Evolutionary conservation across 2,888 invertebrate genomes (phyloP), one percentile per base, ranked within the genome.

Genomic region (Cephus pulcher): DNA sequence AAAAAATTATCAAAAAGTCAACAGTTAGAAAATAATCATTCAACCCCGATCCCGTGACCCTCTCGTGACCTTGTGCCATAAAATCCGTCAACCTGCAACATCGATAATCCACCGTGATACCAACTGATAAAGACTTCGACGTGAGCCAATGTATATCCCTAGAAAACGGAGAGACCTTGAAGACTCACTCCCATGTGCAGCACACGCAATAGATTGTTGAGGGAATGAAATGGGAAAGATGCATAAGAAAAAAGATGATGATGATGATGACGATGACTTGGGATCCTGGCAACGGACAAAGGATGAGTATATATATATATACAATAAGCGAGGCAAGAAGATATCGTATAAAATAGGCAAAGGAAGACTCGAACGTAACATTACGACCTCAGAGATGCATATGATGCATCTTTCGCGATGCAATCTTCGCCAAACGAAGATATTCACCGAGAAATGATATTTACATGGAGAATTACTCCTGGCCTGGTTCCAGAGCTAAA

Each of bases 381-480:
- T 56, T 56, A 56, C 56, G 56, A 56, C 23, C 56, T 56, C 23
- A 23, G 23, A 9, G 56, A 56, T 56, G 23, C 56, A 56, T 56
- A 23, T 23, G 56, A 56, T 56, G 56, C 56, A 56, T 56, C 23
- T 56, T 75, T 78, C 75, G 78, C 79, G 84, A 85, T 85, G 81
- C 82, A 80, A 85, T 84, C 82, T 82, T 82, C 12, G 32, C 78
- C 75, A 80, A 79, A 83, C 82, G 81, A 84, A 81, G 84, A 84
- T 83, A 85, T 85, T 85, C 85, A 84, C 83, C 77, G 74, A 75
- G 83, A 83, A 86, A 88, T 86, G 86, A 87, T 82, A 89, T 90
- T 88, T 89, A 84, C 87, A 89, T 87, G 84, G 85, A 86, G 86
- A 89, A 88, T 89, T 86, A 85, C 85, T 82, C 81, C 84, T 89